These are phyloP conservation scores for Druceiella hillmani DNA, from an alignment of 2,888 invertebrate genomes.

Conservation along the genomic window DNA sequence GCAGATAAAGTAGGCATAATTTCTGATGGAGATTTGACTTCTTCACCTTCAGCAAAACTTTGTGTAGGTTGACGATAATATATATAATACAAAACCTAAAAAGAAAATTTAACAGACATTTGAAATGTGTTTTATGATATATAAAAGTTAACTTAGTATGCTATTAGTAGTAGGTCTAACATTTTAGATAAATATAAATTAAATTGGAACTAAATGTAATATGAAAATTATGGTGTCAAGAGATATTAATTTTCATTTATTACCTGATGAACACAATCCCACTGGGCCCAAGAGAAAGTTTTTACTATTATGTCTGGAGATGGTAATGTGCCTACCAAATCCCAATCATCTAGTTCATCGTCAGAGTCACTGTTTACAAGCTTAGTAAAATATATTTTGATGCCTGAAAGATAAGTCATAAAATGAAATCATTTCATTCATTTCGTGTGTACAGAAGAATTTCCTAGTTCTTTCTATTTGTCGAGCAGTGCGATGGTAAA, in stretches of 20 bases:
- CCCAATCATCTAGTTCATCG: slow-evolving; percentile 39
- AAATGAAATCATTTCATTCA: not conserved
- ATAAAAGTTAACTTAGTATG: no score
- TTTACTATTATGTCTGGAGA: slow-evolving; percentile 57
- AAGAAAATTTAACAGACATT: slow-evolving; percentile 21
- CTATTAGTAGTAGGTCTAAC: no score
- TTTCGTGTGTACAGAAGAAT: not conserved
- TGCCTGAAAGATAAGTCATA: slow-evolving; percentile 22
- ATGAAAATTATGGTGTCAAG: not conserved
- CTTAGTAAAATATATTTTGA: slow-evolving; percentile 31
- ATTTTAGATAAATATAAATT: no score
- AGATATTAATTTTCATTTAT: not conserved
- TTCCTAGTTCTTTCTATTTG: slow-evolving; percentile 1
- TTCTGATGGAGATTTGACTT: slow-evolving; percentile 49
- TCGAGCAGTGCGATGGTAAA: not conserved
- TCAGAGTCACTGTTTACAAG: slow-evolving; percentile 46
- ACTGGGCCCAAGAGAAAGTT: slow-evolving; percentile 81
- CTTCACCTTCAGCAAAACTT: slow-evolving; percentile 62
- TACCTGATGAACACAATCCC: slow-evolving; percentile 67
- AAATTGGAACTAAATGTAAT: no score
- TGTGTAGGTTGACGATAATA: slow-evolving; percentile 68
- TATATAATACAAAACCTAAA: slow-evolving; percentile 76
- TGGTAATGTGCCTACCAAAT: slow-evolving; percentile 48
- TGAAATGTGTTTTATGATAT: not conserved
- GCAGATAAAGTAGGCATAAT: slow-evolving; percentile 73